Evolutionary conservation across 2,113 vertebrate genomes (phyloP), one percentile per base, ranked within the genome.

Genomic region (Passer domesticus): DNA sequence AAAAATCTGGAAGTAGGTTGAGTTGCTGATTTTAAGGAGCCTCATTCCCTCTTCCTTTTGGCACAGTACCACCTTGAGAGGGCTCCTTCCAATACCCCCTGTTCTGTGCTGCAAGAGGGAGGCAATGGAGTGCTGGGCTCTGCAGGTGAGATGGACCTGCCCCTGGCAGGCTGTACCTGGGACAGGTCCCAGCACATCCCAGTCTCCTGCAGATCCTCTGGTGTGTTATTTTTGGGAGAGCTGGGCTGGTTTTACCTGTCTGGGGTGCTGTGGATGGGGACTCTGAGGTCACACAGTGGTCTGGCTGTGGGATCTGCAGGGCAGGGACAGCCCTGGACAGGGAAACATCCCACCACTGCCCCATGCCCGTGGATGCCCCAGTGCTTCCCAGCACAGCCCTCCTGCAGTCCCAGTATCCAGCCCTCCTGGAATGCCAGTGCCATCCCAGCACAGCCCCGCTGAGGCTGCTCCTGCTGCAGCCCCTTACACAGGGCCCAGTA

Each of bases 251-350:
- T 92, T 55, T 41, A 13, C 59, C 64, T 15, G 44, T 46, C 31
- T 13, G 24, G 41, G 28, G 10, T 11, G 31, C 30, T 49, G 13
- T 19, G 44, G 35, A 27, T 8, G 18, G 2, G 5, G 33, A 69
- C 46, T 23, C 13, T 9, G 27, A 5, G n/a, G 16, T 76, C 78
- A 12, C 24, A 22, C 0, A 0, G 19, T 21, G 19, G 16, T 14
- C n/a, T 30, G 9, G 49, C 14, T 58, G 37, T 66, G 44, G 23
- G 69, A 35, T 17, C 63, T 56, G 49, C 56, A 62, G 63, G 56
- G 25, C 30, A 44, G 43, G 44, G 31, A 19, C 12, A 33, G 44
- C 59, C 58, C 31, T 3, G 2, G 37, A 44, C 15, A 23, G 18
- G 27, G 70, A 53, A 12, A 27, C 1, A 44, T 56, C 13, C 13